These are phyloP conservation scores for Drosophila fulvimacula DNA, from an alignment of 2,888 invertebrate species.

Conservation along the genomic window DNA sequence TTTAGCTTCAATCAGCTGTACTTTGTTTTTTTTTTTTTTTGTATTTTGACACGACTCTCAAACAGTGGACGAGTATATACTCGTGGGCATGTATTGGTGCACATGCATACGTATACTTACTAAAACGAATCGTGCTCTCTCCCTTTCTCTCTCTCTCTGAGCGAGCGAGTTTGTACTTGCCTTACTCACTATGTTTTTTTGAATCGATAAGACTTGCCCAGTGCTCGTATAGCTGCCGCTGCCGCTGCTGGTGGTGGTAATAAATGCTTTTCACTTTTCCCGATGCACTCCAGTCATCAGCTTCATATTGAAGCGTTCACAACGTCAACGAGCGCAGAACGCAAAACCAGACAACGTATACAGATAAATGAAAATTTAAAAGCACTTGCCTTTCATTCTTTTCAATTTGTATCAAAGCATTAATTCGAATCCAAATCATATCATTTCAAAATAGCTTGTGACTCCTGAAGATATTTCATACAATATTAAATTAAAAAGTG, in stretches of 20 bases:
- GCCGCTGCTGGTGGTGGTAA: slow-evolving; percentile 62
- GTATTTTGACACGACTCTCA: slow-evolving; percentile 63
- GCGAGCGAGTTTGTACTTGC: slow-evolving; percentile 54
- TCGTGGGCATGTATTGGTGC: slow-evolving; percentile 2
- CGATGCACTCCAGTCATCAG: slow-evolving; percentile 84
- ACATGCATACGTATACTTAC: slow-evolving; percentile 16
- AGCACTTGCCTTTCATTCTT: slow-evolving; percentile 51
- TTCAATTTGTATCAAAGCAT: slow-evolving; percentile 33
- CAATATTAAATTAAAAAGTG: slow-evolving; percentile 9
- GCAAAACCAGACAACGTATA: slow-evolving; percentile 37
- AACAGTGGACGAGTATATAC: slow-evolving; percentile 17
- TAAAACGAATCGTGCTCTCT: slow-evolving; percentile 39
- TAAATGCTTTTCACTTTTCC: slow-evolving; percentile 84
- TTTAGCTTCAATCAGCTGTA: slow-evolving; percentile 74
- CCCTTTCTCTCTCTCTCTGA: slow-evolving; percentile 23
- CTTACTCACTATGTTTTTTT: slow-evolving; percentile 49
- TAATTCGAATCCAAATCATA: slow-evolving; percentile 29
- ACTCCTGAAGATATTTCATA: slow-evolving; percentile 10
- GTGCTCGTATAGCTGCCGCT: slow-evolving; percentile 45
- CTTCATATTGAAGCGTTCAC: slow-evolving; percentile 81
- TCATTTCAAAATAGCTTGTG: slow-evolving; percentile 15
- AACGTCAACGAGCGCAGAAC: slow-evolving; percentile 60
- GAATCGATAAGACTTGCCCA: slow-evolving; percentile 80
- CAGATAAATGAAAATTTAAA: slow-evolving; percentile 37
- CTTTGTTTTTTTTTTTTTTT: slow-evolving; percentile 66